Base-by-base conservation (phyloP, 2,888 invertebrate genomes). In the Tachina lurida region DNA sequence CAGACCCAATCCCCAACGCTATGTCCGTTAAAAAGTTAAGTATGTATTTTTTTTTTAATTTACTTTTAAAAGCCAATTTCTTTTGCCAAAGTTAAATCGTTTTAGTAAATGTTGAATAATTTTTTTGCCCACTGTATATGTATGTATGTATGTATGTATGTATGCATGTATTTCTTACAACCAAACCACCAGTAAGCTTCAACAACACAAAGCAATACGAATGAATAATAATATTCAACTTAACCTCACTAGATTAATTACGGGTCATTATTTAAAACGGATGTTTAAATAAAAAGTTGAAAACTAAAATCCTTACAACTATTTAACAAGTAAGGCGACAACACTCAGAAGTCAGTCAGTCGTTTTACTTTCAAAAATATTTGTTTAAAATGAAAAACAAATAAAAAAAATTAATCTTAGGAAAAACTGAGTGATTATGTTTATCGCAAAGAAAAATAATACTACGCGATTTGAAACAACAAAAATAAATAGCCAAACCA, bases 241-340 rank as follows among this genome's bases (percentile, higher is more conserved):
- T 62, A 80, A 86, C 83, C 86, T 76, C 86, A 83, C 68, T 67
- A 80, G 76, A 86, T 86, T 83, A 86, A 86, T 86, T 79, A 76
- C 60, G 17, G 67, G 62, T 52, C 79, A 86, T 86, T 68, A 83
- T 47, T 86, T 71, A 39, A 76, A 70, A 39, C 3, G 9, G 41
- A 17, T 9, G 12, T 22, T 52, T 54, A 68, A 52, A 62, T 19
- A 45, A 43, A 74, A 63, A 43, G 45, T 9, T 19, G 41, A 47
- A 39, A 65, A 56, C 52, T 54, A 58, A 65, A 63, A 58, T 73
- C 80, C 73, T 80, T 71, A 56, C 13, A 17, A 63, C 7, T 43
- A 45, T 10, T 47, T 22, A 49, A 63, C 10, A 43, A 56, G 15
- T 13, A 76, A 56, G 49, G 9, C 19, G 10, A 41, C 60, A 77